Evolutionary conservation across 2,888 invertebrate species (phyloP).

Genomic region (Parnassius glacialis): DNA sequence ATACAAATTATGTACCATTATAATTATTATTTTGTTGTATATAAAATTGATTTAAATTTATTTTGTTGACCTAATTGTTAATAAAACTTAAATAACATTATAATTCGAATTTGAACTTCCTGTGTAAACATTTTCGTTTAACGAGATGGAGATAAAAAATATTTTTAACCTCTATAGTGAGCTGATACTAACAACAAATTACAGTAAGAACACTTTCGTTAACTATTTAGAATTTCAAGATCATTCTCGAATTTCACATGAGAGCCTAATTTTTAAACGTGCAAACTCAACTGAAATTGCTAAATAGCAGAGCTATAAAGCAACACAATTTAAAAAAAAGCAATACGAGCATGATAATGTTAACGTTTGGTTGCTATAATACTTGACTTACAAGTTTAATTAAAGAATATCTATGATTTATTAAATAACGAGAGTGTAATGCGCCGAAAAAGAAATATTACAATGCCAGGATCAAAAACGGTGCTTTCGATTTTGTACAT

Average conservation of each 20-base stretch:
- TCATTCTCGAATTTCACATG: slow-evolving; percentile 17
- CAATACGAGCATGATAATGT: too few relatives aligned
- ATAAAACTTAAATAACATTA: slow-evolving; percentile 49
- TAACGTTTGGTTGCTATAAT: too few relatives aligned
- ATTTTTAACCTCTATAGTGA: slow-evolving; percentile 59
- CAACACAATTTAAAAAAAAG: not conserved
- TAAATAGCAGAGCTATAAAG: slow-evolving; percentile 3
- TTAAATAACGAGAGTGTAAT: slow-evolving; percentile 24
- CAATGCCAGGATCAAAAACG: slow-evolving; percentile 66
- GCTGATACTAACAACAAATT: slow-evolving; percentile 56
- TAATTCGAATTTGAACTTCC: slow-evolving; percentile 53
- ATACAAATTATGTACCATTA: not conserved
- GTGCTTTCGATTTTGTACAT: slow-evolving; percentile 69
- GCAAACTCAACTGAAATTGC: not conserved
- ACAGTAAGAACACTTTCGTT: slow-evolving; percentile 50
- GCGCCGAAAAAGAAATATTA: slow-evolving; percentile 56
- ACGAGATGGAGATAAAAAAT: slow-evolving; percentile 49
- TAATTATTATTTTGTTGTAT: slow-evolving; percentile 59
- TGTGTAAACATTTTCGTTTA: slow-evolving; percentile 51
- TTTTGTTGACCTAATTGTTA: slow-evolving; percentile 70
- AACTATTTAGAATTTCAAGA: slow-evolving; percentile 46
- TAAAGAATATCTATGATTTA: too few relatives aligned
- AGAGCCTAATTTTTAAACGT: not conserved
- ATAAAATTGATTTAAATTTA: slow-evolving; percentile 58
- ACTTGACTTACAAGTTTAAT: too few relatives aligned